phyloP scores from a whole-genome alignment of 1,140 invertebrate species.

The Meloidogyne floridensis region DNA sequence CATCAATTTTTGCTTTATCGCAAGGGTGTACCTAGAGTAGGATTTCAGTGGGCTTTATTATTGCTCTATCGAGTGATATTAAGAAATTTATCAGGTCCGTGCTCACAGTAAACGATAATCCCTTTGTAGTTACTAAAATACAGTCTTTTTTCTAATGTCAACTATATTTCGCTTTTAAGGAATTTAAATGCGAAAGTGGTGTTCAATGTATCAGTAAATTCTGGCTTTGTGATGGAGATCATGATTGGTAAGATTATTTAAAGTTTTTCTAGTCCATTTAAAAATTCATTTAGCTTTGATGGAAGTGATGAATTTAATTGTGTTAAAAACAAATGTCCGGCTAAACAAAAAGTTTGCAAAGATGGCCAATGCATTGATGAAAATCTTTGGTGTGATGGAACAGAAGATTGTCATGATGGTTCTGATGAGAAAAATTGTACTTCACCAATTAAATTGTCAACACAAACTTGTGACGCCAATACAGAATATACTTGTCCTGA shows the following conservation, averaged over 20 bases:
- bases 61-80: too few relatives aligned
- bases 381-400: conserved; percentile 72
- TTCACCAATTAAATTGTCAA: conserved; percentile 8
- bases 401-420: conserved; percentile 73
- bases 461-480: conserved; percentile 41
- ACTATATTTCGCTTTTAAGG: conserved; percentile 30
- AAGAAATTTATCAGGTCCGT: too few relatives aligned
- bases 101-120: too few relatives aligned
- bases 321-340: conserved; percentile 18
- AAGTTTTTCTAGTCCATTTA: not conserved
- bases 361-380: conserved; percentile 74
- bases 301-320: conserved; percentile 38
- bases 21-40: too few relatives aligned
- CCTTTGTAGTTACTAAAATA: not conserved
- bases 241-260: conserved; percentile 30
- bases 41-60: not conserved
- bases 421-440: conserved; percentile 77
- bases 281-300: conserved; percentile 15
- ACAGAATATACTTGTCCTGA: conserved; percentile 53
- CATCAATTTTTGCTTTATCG: too few relatives aligned
- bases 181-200: conserved; percentile 60
- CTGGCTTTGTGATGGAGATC: conserved; percentile 49
- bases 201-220: conserved; percentile 61
- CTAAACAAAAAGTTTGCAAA: conserved; percentile 69
- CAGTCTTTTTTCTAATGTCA: too few relatives aligned